Evolutionary conservation across 2,888 invertebrate genomes (phyloP), one percentile per base, ranked within the genome.

Genomic region (Lordiphosa andalusiaca): DNA sequence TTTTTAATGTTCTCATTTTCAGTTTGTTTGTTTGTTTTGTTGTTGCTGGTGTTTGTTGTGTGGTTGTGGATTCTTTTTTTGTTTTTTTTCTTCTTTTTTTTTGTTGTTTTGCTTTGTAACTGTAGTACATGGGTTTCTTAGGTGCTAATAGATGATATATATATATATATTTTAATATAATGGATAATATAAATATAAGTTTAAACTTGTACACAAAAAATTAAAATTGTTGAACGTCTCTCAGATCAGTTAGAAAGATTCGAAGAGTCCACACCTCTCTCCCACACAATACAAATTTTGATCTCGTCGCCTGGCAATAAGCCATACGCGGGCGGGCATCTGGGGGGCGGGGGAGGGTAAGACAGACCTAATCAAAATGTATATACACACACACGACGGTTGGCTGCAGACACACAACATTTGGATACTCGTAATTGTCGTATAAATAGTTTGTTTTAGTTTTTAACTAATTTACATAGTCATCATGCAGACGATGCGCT

Each of bases 381-480:
- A 60, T 60, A 46, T 60, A 60, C 59, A 60, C 44, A 63, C 62
- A 37, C 19, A 30, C 30, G 12, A 13, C 40, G 48, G 25, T 54
- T 33, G 67, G 70, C 71, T 66, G 76, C 76, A 81, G 30, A 76
- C 73, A 74, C 82, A 78, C 74, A 70, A 67, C 64, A 70, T 69
- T 69, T 68, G 64, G 80, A 82, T 77, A 69, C 62, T 70, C 57
- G 67, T 72, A 76, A 54, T 80, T 60, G 59, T 65, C 42, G 54
- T 67, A 67, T 75, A 75, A 70, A 82, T 77, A 70, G 69, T 52
- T 63, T 52, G 41, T 46, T 37, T 67, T 77, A 83, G 71, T 86
- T 84, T 86, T 85, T 84, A 84, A 84, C 84, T 87, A 87, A 78
- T 87, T 73, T 86, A 86, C 87, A 86, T 73, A 73, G 68, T 68